Conservation (phyloP, 2,113 vertebrate genomes). For the Ahaetulla prasina region DNA sequence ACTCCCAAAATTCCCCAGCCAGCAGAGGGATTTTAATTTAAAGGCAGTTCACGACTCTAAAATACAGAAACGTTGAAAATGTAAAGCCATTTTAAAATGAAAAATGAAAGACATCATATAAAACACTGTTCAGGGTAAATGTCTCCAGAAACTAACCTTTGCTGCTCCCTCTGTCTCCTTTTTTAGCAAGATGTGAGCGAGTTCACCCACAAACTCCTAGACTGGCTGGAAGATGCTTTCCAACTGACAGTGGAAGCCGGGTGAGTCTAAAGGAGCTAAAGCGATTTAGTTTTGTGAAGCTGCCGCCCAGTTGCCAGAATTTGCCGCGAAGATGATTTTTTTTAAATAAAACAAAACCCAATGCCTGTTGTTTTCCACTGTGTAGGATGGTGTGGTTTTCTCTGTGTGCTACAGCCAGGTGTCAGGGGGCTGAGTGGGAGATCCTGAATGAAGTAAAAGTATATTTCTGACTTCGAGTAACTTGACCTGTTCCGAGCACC, state of each 20-base stretch:
- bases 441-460: not conserved
- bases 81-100: not conserved
- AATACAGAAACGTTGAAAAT: not conserved
- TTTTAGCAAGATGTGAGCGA: conserved; percentile 92
- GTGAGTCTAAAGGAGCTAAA: conserved; percentile 68
- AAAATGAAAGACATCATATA: not conserved
- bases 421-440: not conserved
- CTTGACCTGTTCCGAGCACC: not conserved
- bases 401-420: not conserved
- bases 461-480: not conserved
- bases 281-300: rapidly evolving
- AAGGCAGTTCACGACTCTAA: not conserved
- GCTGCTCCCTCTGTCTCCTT: conserved; percentile 37
- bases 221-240: conserved; percentile 96
- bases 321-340: not conserved
- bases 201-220: conserved; percentile 95
- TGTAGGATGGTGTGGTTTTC: not conserved
- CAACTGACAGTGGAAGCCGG: conserved; percentile 84
- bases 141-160: rapidly evolving
- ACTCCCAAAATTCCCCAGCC: not conserved
- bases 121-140: not conserved
- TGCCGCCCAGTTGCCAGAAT: not conserved
- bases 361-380: not conserved
- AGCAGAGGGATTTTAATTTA: not conserved
- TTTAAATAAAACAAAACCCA: not conserved